These are phyloP conservation scores for Hypomesus transpacificus DNA, from an alignment of 2,113 vertebrate species.

Conservation along the genomic window DNA sequence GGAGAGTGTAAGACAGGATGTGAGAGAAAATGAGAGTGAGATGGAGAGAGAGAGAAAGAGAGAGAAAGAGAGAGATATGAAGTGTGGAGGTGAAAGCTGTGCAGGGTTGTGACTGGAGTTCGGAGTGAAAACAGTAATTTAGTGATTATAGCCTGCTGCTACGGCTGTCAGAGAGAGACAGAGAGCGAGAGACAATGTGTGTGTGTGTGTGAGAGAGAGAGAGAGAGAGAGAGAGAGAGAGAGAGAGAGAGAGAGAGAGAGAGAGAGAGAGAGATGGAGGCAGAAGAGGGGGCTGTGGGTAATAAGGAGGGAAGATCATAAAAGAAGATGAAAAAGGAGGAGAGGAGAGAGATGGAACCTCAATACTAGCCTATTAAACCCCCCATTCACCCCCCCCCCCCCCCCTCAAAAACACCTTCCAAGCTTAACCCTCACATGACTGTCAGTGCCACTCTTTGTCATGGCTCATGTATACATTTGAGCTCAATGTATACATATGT, in stretches of 20 bases:
- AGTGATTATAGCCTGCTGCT: conserved; percentile 28
- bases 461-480: too few relatives aligned
- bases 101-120: conserved; percentile 16
- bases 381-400: too few relatives aligned
- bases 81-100: neutral
- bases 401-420: too few relatives aligned
- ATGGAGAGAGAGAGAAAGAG: neutral
- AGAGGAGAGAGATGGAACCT: too few relatives aligned
- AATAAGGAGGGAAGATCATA: neutral
- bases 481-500: too few relatives aligned
- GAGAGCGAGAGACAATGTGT: neutral
- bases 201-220: conserved; percentile 9
- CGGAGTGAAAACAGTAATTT: conserved; percentile 44
- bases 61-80: neutral
- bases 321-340: too few relatives aligned
- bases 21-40: neutral
- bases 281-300: neutral
- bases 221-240: conserved; percentile 26
- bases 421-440: too few relatives aligned
- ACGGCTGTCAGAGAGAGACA: conserved; percentile 11
- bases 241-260: neutral
- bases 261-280: neutral
- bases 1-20: neutral
- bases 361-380: too few relatives aligned
- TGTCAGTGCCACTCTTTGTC: too few relatives aligned